Evolutionary conservation across 2,113 vertebrate species (phyloP), one percentile per base, ranked within the genome.

Genomic region (Marmota monax): DNA sequence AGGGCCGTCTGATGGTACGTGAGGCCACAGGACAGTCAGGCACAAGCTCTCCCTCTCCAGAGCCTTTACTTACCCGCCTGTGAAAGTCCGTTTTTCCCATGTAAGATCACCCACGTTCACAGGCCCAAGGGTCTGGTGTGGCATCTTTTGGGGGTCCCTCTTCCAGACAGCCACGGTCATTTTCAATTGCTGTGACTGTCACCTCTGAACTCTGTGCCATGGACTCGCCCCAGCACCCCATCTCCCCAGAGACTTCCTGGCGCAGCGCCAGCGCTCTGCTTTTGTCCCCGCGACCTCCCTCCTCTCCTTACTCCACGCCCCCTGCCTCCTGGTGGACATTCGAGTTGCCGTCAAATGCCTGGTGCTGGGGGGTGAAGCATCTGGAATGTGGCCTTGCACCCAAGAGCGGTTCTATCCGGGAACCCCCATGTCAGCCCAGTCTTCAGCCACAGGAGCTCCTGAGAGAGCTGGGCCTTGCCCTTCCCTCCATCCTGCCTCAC

Each of bases 331-430:
- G 37, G 4, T 3, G 4, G 83, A 63, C 8, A 4, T 7, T 4
- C 1, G 37, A 16, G 9, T 8, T 25, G 22, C 56, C 16, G 5
- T 2, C 3, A 12, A 16, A 61, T 9, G 20, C 27, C 37, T 61
- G 14, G 9, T 7, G 3, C 45, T 39, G 29, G 16, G 39, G 42
- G 10, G n/a, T 7, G 27, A 39, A 29, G 16, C 16, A 1, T 18
- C 48, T 29, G 13, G 48, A 6, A 4, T 27, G 0, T 6, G 1
- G n/a, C 20, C 77, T 22, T 27, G 48, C 25, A 6, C 29, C 42
- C 4, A 0, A 32, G 48, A 58, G 65, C 1, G 65, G 2, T 1
- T 22, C 77, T 4, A 0, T 22, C 27, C 1, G 37, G 5, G 17
- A 5, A 12, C 17, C n/a, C 17, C 48, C 4, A 11, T 63, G 27